phyloP scores from a whole-genome alignment of 2,797 vertebrate genomes.

The Triplophysa bombifrons region DNA sequence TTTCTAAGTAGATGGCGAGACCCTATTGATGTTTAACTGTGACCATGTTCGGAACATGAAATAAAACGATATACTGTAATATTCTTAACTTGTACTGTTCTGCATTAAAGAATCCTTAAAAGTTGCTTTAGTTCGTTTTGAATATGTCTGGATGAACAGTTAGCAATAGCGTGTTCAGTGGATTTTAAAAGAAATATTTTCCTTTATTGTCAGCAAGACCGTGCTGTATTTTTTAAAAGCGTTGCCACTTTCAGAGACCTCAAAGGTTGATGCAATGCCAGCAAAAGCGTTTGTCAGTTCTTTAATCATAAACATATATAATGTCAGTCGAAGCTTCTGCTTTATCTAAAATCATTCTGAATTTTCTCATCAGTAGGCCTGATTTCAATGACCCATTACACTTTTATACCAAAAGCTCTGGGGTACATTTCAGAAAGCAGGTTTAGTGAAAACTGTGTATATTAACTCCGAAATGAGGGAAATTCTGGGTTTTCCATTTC shows the following conservation, averaged over 20 bases:
- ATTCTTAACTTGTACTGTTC: slow-evolving; percentile 33
- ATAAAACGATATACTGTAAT: slow-evolving; percentile 85
- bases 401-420: background rate
- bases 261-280: background rate
- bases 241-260: background rate
- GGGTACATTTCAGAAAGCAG: background rate
- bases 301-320: background rate
- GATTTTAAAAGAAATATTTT: background rate
- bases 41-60: slow-evolving; percentile 89
- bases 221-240: background rate
- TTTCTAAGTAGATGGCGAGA: slow-evolving; percentile 85
- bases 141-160: background rate
- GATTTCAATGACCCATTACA: background rate
- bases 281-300: background rate
- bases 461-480: too few relatives aligned
- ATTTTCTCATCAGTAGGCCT: background rate
- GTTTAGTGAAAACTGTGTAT: too few relatives aligned
- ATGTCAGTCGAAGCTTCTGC: background rate
- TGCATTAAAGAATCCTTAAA: slow-evolving; percentile 10
- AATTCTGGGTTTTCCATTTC: too few relatives aligned
- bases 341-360: background rate
- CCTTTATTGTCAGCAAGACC: background rate
- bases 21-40: slow-evolving; percentile 90
- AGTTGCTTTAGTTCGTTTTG: background rate
- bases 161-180: background rate